These are phyloP conservation scores for Lithophane socia DNA, from an alignment of 2,888 invertebrate genomes.

Conservation along the genomic window DNA sequence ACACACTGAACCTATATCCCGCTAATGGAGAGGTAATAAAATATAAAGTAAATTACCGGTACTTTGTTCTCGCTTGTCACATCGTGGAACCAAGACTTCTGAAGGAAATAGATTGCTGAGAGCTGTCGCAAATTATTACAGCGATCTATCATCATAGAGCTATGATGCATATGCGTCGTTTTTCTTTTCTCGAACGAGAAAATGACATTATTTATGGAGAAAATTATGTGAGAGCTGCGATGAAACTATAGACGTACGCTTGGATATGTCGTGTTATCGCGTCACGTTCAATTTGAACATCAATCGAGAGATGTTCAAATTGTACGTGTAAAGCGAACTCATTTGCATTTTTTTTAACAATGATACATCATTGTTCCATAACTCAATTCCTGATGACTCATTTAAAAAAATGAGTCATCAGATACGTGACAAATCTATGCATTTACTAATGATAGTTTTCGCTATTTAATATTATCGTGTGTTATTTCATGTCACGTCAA, in stretches of 20 bases:
- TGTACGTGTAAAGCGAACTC: not conserved
- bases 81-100: slow-evolving; percentile 28
- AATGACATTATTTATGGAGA: slow-evolving; percentile 27
- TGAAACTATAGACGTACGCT: not conserved
- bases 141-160: slow-evolving; percentile 45
- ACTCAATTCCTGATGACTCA: too few relatives aligned
- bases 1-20: not conserved
- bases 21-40: not conserved
- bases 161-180: slow-evolving; percentile 10
- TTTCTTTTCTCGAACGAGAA: slow-evolving; percentile 1
- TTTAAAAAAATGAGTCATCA: not conserved
- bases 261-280: not conserved
- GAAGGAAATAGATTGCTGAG: slow-evolving; percentile 40
- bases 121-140: slow-evolving; percentile 29
- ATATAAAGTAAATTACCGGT: slow-evolving; percentile 32
- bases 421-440: slow-evolving; percentile 1
- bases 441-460: not conserved
- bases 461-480: too few relatives aligned
- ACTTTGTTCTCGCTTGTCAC: slow-evolving; percentile 29
- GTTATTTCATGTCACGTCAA: not conserved
- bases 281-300: not conserved
- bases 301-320: too few relatives aligned
- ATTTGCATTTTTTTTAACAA: not conserved
- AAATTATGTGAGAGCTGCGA: slow-evolving; percentile 4
- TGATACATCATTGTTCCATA: not conserved